Evolutionary conservation across 2,797 vertebrate genomes (phyloP), one percentile per base, ranked within the genome.

Genomic region (Limosa lapponica): DNA sequence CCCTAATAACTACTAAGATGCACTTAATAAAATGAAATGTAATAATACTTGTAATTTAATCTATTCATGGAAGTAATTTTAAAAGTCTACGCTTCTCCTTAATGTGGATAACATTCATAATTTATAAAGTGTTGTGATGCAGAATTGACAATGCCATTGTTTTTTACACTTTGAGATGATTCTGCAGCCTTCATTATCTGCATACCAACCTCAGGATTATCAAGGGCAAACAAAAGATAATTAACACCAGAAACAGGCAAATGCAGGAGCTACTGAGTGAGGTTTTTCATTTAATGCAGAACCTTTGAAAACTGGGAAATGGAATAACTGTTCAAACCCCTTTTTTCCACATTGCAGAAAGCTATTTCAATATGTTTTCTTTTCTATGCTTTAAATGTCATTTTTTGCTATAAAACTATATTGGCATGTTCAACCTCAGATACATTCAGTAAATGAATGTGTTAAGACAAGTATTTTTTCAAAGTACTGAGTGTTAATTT

Each of bases 141-240:
- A 98, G 98, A 99, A 99, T 99, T 99, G 99, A 99, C 99, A 99
- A 99, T 97, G 98, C 98, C 98, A 99, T 99, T 99, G 99, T 99
- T 99, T 99, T 98, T 99, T 98, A 99, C 98, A 98, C 98, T 98
- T 98, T 98, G 98, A 98, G 94, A 98, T 99, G 98, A 99, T 99
- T 99, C 98, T 98, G 96, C 98, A 98, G 99, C 98, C 98, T 99
- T 99, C 98, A 98, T 99, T 99, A 98, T 98, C 97, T 98, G 98
- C 98, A 98, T 98, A 98, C 98, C 98, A 98, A 98, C 98, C 98
- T 98, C 97, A 94, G 98, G 98, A 99, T 99, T 99, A 99, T 99
- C 98, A 99, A 99, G 99, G 98, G 99, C 99, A 99, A 99, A 99
- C 99, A 99, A 99, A 99, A 99, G 99, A 99, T 99, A 99, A 99